Base-by-base conservation (phyloP, 2,888 invertebrate species). In the Julus scanicus region DNA sequence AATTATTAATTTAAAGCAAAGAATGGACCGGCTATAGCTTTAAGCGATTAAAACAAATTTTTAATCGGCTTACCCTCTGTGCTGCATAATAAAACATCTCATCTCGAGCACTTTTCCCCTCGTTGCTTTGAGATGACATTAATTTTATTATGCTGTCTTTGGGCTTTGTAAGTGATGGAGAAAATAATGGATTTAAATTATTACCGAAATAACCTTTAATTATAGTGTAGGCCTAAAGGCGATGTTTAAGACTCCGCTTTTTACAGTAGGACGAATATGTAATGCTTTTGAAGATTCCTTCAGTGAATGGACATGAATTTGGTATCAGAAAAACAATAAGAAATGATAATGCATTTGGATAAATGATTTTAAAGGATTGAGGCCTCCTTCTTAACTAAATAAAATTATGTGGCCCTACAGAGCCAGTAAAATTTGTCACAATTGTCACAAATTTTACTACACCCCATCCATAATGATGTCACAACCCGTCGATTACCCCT, bases 151-250 rank as follows among this genome's bases (percentile, higher is more conserved):
- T 13, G 80, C 80, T 80, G 80, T 80, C 37, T 80, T 80, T 80
- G 37, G 80, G 80, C 80, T 37, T 80, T 29, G 1, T 80, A 80
- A 80, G 37, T 80, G 80, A 80, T 80, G 37, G 71, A 13, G 37
- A 15, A 80, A 37, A 80, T 80, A 80, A 80, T 80, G 80, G 80
- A 80, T 80, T 80, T 80, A 80, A 80, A 80, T 80, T 80, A 80
- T 80, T 80, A 37, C 80, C 37, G 37, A 80, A 80, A 80, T 80
- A 37, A 80, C 80, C 80, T 80, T 80, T 80, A 80, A 80, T 80
- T 80, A 80, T 80, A 80, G 37, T 37, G 37, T 80, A 80, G 80
- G 37, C 80, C 80, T 80, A 80, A 80, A 80, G 80, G 80, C 71
- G 9, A 29, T 13, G 13, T 37, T 37, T 80, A 71, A n/a, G 71